Percentiles rank a stretch among this genome's conserved stretches.
Conservation (phyloP, 2,113 vertebrate genomes). For the Chitala chitala region DNA sequence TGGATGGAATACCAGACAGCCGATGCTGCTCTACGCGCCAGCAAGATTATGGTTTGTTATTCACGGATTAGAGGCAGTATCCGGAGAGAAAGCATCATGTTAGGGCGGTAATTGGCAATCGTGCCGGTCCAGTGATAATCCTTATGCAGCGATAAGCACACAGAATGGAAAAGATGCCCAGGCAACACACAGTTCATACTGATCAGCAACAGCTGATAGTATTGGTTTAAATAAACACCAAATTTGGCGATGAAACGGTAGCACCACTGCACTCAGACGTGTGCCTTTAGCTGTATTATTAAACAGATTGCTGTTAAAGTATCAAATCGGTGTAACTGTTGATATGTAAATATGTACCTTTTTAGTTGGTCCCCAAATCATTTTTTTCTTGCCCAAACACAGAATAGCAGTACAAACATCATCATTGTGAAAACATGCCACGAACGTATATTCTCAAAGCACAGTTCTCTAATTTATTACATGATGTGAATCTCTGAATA, state of each 20-base stretch:
- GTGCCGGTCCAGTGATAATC: background rate
- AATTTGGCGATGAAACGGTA: background rate
- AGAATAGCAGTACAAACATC: background rate
- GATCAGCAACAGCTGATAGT: background rate
- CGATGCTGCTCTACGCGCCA: background rate
- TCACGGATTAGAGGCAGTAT: background rate
- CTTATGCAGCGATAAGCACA: background rate
- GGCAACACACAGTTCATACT: background rate
- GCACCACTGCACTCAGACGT: background rate
- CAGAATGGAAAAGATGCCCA: background rate
- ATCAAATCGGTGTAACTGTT: background rate
- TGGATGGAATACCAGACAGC: background rate
- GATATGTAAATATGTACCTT: background rate
- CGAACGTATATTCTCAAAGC: background rate
- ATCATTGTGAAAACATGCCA: background rate
- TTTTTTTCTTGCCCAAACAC: background rate
- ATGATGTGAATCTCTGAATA: background rate
- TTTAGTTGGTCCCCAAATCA: background rate
- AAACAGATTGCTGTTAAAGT: background rate
- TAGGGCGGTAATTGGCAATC: background rate
- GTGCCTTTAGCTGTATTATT: background rate
- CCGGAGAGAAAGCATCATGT: background rate
- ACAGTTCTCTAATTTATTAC: background rate
- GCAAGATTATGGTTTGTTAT: background rate
- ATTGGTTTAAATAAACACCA: conserved; percentile 3